Evolutionary conservation across 2,888 invertebrate genomes (phyloP).

Genomic region (Synanthedon formicaeformis): DNA sequence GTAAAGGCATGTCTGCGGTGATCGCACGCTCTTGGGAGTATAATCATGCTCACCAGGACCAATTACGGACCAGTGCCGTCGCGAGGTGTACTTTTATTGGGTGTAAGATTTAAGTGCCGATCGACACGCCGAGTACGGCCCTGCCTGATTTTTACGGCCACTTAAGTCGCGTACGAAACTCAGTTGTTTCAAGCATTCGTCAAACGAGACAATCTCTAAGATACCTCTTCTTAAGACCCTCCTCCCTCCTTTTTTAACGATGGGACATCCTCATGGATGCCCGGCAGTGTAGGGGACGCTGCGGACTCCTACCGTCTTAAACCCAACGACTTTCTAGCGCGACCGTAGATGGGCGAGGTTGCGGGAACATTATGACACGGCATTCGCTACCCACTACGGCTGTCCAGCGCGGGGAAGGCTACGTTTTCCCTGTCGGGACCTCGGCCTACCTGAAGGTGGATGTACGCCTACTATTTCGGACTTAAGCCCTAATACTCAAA

Average conservation of each 20-base stretch:
- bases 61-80: conserved; percentile 53
- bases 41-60: conserved; percentile 52
- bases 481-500: no score
- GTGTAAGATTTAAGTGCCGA: conserved; percentile 67
- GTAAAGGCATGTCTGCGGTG: conserved; percentile 50
- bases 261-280: no score
- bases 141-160: conserved; percentile 57
- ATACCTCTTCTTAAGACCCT: conserved; percentile 1
- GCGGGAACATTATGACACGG: no score
- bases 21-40: conserved; percentile 28
- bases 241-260: not conserved
- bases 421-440: no score
- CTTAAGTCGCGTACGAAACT: conserved; percentile 27
- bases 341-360: no score
- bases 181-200: conserved; percentile 4
- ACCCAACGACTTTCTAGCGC: no score
- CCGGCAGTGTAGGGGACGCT: no score
- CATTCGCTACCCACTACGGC: no score
- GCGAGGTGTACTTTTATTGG: conserved; percentile 64
- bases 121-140: conserved; percentile 51
- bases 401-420: no score
- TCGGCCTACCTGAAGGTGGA: no score
- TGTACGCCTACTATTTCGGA: no score
- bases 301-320: no score
- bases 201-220: conserved; percentile 6